Conservation (phyloP, 2,797 vertebrate species). For the Gobionotothen gibberifrons region DNA sequence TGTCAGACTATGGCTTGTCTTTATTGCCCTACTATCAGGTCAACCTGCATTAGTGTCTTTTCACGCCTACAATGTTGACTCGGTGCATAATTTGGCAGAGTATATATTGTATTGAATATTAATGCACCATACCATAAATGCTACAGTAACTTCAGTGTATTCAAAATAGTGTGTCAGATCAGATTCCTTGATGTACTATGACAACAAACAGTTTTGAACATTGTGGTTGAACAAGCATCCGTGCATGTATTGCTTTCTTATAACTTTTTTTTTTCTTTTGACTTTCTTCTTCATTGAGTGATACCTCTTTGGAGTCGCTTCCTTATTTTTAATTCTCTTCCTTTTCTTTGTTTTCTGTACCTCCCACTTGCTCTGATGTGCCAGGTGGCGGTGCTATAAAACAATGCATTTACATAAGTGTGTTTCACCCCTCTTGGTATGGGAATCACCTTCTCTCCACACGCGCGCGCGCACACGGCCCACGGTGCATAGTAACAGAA, state of each 20-base stretch:
- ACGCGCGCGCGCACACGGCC: too few species aligned
- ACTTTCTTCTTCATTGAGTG: background rate
- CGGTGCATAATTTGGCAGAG: background rate
- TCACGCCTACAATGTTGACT: background rate
- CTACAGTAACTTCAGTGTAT: slow-evolving; percentile 2
- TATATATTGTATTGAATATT: slow-evolving; percentile 11
- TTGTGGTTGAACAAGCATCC: slow-evolving; percentile 32
- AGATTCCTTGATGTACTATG: slow-evolving; percentile 30
- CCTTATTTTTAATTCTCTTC: background rate
- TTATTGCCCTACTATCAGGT: background rate
- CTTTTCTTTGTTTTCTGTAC: background rate
- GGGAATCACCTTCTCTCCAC: slow-evolving; percentile 28
- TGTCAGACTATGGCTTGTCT: background rate
- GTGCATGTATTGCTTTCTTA: slow-evolving; percentile 17
- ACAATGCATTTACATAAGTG: slow-evolving; percentile 54
- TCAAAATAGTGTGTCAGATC: slow-evolving; percentile 23
- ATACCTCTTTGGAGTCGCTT: slow-evolving; percentile 19
- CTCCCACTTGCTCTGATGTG: slow-evolving; percentile 39
- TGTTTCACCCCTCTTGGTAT: slow-evolving; percentile 32
- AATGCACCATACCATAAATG: background rate
- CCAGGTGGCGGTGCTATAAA: slow-evolving; percentile 51
- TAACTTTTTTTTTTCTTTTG: slow-evolving; percentile 12
- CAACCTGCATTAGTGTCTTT: background rate
- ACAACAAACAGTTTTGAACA: slow-evolving; percentile 49
- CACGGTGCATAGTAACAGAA: slow-evolving; percentile 31